Evolutionary conservation across 1,140 invertebrate genomes (phyloP).

Genomic region (Drosophila mayri): DNA sequence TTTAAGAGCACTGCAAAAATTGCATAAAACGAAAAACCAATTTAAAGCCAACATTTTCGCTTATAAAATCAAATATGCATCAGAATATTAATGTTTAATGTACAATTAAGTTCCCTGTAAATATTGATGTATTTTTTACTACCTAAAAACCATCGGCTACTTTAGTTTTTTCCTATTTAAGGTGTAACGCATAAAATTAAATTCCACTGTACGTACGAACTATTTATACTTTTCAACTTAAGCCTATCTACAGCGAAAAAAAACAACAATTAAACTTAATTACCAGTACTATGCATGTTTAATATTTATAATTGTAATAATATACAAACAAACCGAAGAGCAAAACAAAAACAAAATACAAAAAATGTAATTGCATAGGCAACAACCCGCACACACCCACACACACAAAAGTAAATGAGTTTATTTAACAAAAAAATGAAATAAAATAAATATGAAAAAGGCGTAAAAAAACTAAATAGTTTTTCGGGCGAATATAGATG

Average conservation of each 20-base stretch:
- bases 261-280: constrained; percentile 64
- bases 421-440: constrained; percentile 58
- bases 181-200: constrained; percentile 44
- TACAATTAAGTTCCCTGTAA: constrained; percentile 65
- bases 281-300: constrained; percentile 76
- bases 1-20: constrained; percentile 24
- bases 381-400: constrained; percentile 36
- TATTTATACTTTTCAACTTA: constrained; percentile 76
- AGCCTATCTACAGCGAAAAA: constrained; percentile 56
- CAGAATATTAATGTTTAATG: constrained; percentile 46
- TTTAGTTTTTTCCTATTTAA: constrained; percentile 46
- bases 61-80: constrained; percentile 57
- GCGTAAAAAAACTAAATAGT: constrained; percentile 46
- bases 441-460: constrained; percentile 43
- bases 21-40: constrained; percentile 27
- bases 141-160: constrained; percentile 34
- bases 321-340: constrained; percentile 42
- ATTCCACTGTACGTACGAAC: constrained; percentile 41
- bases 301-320: constrained; percentile 80
- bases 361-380: constrained; percentile 46
- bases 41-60: constrained; percentile 42
- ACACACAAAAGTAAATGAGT: constrained; percentile 50
- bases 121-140: constrained; percentile 64
- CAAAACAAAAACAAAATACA: constrained; percentile 2
- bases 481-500: neutral